phyloP scores from a whole-genome alignment of 1,140 invertebrate genomes.

The Drosophila erecta region DNA sequence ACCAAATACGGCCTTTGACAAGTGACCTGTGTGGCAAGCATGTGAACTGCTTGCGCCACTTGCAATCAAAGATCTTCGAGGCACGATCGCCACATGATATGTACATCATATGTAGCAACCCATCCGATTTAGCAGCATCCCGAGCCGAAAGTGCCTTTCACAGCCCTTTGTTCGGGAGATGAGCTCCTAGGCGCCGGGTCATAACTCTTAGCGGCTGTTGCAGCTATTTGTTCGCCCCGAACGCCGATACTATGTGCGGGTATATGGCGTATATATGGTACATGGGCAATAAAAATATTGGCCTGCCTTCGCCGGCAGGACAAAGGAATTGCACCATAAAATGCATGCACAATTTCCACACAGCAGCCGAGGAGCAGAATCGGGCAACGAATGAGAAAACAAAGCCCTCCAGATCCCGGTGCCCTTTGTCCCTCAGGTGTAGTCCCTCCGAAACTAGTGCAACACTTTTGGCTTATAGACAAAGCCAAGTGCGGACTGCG shows the following conservation, averaged over 20 bases:
- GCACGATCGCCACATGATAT: slow-evolving; percentile 48
- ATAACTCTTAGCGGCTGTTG: slow-evolving; percentile 72
- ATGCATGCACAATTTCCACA: slow-evolving; percentile 59
- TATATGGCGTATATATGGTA: neutral
- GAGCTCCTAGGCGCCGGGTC: slow-evolving; percentile 74
- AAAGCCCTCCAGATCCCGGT: slow-evolving; percentile 51
- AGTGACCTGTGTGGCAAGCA: no score
- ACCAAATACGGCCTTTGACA: neutral
- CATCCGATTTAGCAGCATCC: slow-evolving; percentile 9
- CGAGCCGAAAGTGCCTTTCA: slow-evolving; percentile 64
- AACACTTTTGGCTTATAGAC: slow-evolving; percentile 81
- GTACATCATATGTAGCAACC: slow-evolving; percentile 8
- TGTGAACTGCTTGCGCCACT: slow-evolving; percentile 45
- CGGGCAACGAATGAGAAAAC: slow-evolving; percentile 37
- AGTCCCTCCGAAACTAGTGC: slow-evolving; percentile 70
- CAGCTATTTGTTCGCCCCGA: slow-evolving; percentile 56
- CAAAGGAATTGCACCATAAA: slow-evolving; percentile 83
- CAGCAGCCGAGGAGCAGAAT: slow-evolving; percentile 30
- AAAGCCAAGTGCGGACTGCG: slow-evolving; percentile 45
- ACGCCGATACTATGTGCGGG: slow-evolving; percentile 16
- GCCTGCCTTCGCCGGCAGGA: slow-evolving; percentile 72
- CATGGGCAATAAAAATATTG: slow-evolving; percentile 78
- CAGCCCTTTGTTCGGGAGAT: slow-evolving; percentile 53
- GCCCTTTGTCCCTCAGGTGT: slow-evolving; percentile 57
- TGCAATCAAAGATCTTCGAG: slow-evolving; percentile 1